These are phyloP conservation scores for Campaea margaritaria DNA, from an alignment of 2,888 invertebrate species.

Conservation along the genomic window DNA sequence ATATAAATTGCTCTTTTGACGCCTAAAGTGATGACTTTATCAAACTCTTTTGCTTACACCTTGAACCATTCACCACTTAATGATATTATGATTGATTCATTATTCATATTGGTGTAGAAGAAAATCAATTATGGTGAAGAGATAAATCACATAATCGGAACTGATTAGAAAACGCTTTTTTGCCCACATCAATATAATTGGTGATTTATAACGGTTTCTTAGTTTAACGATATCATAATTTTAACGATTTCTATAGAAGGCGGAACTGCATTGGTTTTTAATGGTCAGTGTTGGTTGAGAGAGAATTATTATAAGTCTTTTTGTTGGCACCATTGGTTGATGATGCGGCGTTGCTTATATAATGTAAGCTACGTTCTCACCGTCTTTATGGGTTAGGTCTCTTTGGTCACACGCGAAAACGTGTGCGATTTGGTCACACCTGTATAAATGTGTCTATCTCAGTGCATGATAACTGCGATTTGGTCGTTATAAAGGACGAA, in stretches of 20 bases:
- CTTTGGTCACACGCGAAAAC: no score
- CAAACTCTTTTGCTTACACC: conserved; percentile 37
- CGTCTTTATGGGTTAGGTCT: no score
- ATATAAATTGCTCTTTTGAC: no score
- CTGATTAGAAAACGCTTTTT: conserved; percentile 22
- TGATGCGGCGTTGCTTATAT: no score
- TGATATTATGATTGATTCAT: conserved; percentile 74
- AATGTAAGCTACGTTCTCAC: no score
- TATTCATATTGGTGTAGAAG: conserved; percentile 65
- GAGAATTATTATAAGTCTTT: no score
- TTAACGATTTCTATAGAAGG: conserved; percentile 28
- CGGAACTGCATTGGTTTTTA: conserved; percentile 4
- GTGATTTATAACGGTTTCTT: conserved; percentile 21
- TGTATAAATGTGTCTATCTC: no score
- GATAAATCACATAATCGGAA: conserved; percentile 3
- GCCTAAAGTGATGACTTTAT: no score
- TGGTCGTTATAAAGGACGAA: no score
- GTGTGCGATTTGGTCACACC: no score
- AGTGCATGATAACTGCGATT: no score
- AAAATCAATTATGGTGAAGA: conserved; percentile 69
- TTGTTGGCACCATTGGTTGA: no score
- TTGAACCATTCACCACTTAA: conserved; percentile 50
- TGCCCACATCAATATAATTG: conserved; percentile 11
- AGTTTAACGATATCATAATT: conserved; percentile 13
- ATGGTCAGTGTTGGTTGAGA: not conserved